Percentiles rank a stretch among this genome's conserved stretches.
phyloP scores from a whole-genome alignment of 1,140 invertebrate species.

The Archivesica marissinica region DNA sequence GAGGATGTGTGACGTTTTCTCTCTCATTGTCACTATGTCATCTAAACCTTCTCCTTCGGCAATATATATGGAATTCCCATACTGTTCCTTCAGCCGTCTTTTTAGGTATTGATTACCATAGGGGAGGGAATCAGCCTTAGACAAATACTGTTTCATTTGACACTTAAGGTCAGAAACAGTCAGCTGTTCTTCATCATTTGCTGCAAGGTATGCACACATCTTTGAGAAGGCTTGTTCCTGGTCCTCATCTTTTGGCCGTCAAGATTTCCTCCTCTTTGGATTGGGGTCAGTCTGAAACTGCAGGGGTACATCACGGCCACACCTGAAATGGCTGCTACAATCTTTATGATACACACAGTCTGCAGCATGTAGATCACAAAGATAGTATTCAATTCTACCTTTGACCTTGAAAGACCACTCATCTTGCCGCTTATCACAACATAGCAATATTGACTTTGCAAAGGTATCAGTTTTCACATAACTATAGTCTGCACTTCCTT shows the following conservation, averaged over 20 bases:
- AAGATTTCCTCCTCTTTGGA: constrained; percentile 18
- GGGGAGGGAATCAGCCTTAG: not conserved
- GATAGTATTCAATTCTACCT: not conserved
- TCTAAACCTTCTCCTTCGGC: no score
- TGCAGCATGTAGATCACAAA: not conserved
- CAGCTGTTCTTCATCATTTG: constrained; percentile 51
- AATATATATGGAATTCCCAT: no score
- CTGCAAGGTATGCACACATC: constrained; percentile 31
- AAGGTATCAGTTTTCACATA: no score
- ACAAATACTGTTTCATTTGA: constrained; percentile 37
- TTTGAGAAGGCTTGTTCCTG: constrained; percentile 38
- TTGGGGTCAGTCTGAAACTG: not conserved
- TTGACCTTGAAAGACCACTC: not conserved
- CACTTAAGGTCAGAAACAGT: constrained; percentile 6
- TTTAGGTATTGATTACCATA: not conserved
- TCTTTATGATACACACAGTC: not conserved
- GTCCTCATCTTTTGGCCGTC: constrained; percentile 31
- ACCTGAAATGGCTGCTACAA: not conserved
- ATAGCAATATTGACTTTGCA: no score
- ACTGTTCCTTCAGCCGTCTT: no score
- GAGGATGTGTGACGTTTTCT: no score
- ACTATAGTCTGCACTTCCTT: no score
- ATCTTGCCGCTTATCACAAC: no score
- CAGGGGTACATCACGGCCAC: not conserved
- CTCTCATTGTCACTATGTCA: no score